phyloP scores from a whole-genome alignment of 2,797 vertebrate species.

The Heteromormyrus szaboi region DNA sequence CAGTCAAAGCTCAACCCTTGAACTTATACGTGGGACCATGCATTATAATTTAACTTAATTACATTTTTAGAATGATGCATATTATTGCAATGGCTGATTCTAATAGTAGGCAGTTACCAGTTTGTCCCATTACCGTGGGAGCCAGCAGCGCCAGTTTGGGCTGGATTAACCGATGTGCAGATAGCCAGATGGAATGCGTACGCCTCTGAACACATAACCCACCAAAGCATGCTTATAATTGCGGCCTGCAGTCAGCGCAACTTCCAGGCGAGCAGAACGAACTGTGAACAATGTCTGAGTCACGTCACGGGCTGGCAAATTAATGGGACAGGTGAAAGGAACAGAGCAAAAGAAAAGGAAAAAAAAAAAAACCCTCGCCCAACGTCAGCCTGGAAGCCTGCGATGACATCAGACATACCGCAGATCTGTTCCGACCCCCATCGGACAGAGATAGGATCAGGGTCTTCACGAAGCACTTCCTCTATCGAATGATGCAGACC shows the following conservation, averaged over 20 bases:
- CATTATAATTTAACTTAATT: neutral
- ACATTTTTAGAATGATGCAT: neutral
- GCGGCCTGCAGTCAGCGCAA: neutral
- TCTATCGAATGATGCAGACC: neutral
- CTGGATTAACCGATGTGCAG: neutral
- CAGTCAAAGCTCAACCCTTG: neutral
- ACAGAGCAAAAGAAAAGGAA: neutral
- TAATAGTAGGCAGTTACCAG: neutral
- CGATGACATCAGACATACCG: slow-evolving; percentile 11
- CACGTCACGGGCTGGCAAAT: neutral
- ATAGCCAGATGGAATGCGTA: neutral
- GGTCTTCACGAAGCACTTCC: neutral
- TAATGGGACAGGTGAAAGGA: neutral
- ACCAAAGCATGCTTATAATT: neutral
- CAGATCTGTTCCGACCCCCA: neutral
- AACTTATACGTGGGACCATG: neutral
- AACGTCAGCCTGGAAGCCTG: neutral
- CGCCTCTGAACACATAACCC: neutral
- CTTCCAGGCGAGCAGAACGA: neutral
- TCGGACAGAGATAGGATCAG: neutral
- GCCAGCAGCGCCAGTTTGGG: neutral
- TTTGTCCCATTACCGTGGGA: neutral
- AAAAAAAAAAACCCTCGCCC: neutral
- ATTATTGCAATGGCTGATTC: neutral
- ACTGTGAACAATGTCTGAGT: neutral